A percentile compares a stretch with the other conserved stretches of the same genome.
Evolutionary conservation across 2,797 vertebrate genomes (phyloP).

Genomic region (Gastrophryne carolinensis): DNA sequence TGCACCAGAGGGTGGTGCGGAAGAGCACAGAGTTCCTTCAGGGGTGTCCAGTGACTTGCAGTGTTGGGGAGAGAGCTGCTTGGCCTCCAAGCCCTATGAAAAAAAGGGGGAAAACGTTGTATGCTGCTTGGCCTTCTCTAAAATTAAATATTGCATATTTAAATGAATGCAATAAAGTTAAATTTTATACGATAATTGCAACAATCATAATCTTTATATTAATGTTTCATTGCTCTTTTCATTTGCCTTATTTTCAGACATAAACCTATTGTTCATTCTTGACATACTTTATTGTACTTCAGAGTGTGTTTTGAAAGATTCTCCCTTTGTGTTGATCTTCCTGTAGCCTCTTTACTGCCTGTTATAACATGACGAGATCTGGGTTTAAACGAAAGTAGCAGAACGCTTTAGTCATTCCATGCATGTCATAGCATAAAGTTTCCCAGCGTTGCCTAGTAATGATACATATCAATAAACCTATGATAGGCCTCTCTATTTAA

Average conservation of each 20-base stretch:
- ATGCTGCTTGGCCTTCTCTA: too few relatives aligned
- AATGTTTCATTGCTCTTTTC: background rate
- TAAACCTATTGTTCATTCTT: background rate
- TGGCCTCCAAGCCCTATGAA: too few relatives aligned
- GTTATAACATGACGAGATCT: conserved; percentile 41
- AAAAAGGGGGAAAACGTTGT: too few relatives aligned
- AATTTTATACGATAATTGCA: too few relatives aligned
- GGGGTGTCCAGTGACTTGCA: too few relatives aligned
- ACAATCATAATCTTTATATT: too few relatives aligned
- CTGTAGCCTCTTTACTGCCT: conserved; percentile 37
- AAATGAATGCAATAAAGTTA: too few relatives aligned
- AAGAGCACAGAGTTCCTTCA: too few relatives aligned
- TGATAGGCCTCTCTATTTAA: background rate
- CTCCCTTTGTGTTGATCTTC: conserved; percentile 25
- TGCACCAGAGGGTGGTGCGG: too few relatives aligned
- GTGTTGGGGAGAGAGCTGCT: too few relatives aligned
- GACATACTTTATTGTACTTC: conserved; percentile 18
- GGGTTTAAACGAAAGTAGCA: conserved; percentile 21
- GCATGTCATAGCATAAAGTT: conserved; percentile 36
- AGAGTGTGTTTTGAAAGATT: conserved; percentile 21
- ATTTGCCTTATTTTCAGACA: background rate
- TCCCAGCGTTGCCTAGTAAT: conserved; percentile 6
- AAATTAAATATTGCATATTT: too few relatives aligned
- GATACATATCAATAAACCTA: conserved; percentile 28
- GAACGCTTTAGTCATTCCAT: conserved; percentile 25